Evolutionary conservation across 2,797 vertebrate genomes (phyloP).

Genomic region (Pangasius larnaudii): DNA sequence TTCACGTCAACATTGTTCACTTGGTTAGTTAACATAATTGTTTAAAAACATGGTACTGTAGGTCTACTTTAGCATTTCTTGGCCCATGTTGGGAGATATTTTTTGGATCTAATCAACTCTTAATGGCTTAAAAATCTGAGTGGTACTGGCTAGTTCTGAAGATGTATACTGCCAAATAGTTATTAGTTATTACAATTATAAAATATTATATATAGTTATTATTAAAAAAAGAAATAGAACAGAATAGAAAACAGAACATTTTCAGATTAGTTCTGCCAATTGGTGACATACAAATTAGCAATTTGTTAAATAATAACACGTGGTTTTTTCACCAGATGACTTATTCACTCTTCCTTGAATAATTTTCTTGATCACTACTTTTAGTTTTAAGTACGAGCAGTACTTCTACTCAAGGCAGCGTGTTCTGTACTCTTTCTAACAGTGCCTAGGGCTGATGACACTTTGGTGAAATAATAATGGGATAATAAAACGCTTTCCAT

Average conservation of each 20-base stretch:
- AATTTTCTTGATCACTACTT: neutral
- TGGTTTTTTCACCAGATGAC: neutral
- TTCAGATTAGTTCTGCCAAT: neutral
- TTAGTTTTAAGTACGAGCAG: neutral
- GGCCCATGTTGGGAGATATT: too few relatives aligned
- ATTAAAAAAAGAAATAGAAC: neutral
- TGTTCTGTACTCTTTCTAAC: neutral
- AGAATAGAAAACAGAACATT: neutral
- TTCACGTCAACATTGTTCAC: too few relatives aligned
- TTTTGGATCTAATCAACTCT: neutral
- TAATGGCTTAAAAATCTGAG: neutral
- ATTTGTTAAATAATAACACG: neutral
- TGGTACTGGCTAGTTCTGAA: too few relatives aligned
- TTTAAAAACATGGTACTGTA: too few relatives aligned
- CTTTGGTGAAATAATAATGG: neutral
- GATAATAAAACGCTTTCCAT: neutral
- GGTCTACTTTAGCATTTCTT: too few relatives aligned
- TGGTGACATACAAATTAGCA: neutral
- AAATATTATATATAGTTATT: neutral
- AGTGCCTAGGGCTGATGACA: neutral
- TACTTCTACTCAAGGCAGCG: neutral
- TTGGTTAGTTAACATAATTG: too few relatives aligned
- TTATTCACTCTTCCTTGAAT: neutral
- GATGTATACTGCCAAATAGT: too few relatives aligned
- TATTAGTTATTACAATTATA: too few relatives aligned